Evolutionary conservation across 1,140 invertebrate genomes (phyloP).

Genomic region (Andricus grossulariae): DNA sequence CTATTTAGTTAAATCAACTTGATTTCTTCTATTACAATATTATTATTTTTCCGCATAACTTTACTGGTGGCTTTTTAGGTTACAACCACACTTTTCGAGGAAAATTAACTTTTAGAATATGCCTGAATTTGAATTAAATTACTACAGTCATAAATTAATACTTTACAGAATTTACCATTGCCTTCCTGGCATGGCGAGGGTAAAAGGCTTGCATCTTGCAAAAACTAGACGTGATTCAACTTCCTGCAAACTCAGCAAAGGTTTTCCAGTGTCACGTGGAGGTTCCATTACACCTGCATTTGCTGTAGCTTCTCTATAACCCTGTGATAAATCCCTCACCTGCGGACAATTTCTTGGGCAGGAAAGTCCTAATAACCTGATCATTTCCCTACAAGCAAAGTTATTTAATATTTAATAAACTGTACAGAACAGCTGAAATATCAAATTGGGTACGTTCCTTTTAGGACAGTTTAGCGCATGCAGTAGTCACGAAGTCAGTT

Average conservation of each 20-base stretch:
- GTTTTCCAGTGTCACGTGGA: conserved; percentile 84
- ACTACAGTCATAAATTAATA: not conserved
- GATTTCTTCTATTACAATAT: too few species aligned
- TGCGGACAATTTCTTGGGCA: conserved; percentile 71
- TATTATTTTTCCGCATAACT: too few species aligned
- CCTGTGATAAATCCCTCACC: conserved; percentile 69
- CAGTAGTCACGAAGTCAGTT: too few species aligned
- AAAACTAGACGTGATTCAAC: conserved; percentile 89
- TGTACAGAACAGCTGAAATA: too few species aligned
- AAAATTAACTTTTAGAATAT: too few species aligned
- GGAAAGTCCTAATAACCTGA: conserved; percentile 68
- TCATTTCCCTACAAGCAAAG: conserved; percentile 70
- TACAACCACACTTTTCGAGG: too few species aligned
- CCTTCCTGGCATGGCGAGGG: conserved; percentile 85
- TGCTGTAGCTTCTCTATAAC: conserved; percentile 87
- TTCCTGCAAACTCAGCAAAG: conserved; percentile 86
- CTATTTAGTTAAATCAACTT: too few species aligned
- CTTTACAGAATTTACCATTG: conserved; percentile 79
- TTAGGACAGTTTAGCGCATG: too few species aligned
- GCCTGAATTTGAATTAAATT: too few species aligned
- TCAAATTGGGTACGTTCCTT: too few species aligned
- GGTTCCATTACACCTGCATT: conserved; percentile 89
- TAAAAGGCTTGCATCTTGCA: conserved; percentile 91
- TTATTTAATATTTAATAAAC: not conserved
- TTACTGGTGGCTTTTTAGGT: too few species aligned